These are phyloP conservation scores for Morpho helenor DNA, from an alignment of 2,888 invertebrate species.

Conservation along the genomic window DNA sequence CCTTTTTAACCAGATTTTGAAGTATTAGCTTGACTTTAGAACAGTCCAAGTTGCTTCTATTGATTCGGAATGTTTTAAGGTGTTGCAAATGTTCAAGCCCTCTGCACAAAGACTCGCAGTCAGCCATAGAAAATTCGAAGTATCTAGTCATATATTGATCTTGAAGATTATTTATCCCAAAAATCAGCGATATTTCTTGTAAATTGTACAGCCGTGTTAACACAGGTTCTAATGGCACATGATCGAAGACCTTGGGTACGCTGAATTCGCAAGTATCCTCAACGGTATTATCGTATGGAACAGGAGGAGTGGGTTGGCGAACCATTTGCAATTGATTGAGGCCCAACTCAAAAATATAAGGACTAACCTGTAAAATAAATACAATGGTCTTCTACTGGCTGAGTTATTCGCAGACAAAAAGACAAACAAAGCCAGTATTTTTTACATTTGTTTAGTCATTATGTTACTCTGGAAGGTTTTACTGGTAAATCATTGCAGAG, in stretches of 20 bases:
- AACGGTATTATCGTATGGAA: conserved; percentile 44
- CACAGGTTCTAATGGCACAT: conserved; percentile 79
- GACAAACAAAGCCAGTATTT: too few species aligned
- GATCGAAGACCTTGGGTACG: conserved; percentile 67
- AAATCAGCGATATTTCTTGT: conserved; percentile 65
- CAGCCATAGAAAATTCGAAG: conserved; percentile 80
- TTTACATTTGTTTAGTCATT: too few species aligned
- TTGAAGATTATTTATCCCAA: conserved; percentile 64
- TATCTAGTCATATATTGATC: conserved; percentile 78
- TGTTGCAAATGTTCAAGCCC: conserved; percentile 66
- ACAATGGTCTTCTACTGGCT: background rate
- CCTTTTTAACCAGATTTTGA: conserved; percentile 70
- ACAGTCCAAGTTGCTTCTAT: conserved; percentile 80
- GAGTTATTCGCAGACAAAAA: too few species aligned
- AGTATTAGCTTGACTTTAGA: conserved; percentile 78
- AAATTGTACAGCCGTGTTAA: conserved; percentile 73
- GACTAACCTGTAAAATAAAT: conserved; percentile 53
- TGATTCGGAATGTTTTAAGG: conserved; percentile 76
- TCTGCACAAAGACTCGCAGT: conserved; percentile 78
- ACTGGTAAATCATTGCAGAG: too few species aligned
- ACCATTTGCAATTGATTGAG: conserved; percentile 76
- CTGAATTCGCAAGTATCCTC: conserved; percentile 61
- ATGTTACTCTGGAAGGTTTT: too few species aligned
- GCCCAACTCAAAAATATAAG: conserved; percentile 70
- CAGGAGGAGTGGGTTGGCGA: conserved; percentile 63